Percentiles rank a stretch among this genome's conserved stretches.
These are phyloP conservation scores for Drosophila rufa DNA, from an alignment of 1,140 invertebrate genomes.

Conservation along the genomic window DNA sequence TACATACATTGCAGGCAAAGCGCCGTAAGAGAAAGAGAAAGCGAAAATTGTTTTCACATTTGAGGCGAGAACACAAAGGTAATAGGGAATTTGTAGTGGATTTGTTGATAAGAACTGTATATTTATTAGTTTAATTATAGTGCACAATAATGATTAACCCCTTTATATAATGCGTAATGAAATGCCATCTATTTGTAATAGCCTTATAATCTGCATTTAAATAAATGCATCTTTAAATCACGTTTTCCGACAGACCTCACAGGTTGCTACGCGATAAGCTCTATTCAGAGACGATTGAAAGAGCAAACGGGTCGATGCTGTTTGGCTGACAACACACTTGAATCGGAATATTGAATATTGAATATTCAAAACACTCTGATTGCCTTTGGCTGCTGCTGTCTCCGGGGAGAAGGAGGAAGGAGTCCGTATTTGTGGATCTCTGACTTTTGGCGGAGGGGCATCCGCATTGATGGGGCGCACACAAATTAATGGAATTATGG, in stretches of 20 bases:
- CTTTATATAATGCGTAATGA: too few relatives aligned
- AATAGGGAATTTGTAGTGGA: too few relatives aligned
- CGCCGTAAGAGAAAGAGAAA: too few relatives aligned
- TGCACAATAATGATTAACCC: too few relatives aligned
- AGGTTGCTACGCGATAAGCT: conserved; percentile 2
- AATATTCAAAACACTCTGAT: conserved; percentile 10
- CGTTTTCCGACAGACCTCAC: not conserved
- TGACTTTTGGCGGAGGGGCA: conserved; percentile 10
- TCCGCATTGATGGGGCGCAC: conserved; percentile 54
- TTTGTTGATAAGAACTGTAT: too few relatives aligned
- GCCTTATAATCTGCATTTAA: conserved; percentile 1
- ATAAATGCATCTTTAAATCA: not conserved
- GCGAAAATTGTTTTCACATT: too few relatives aligned
- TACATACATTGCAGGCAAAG: too few relatives aligned
- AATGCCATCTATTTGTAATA: too few relatives aligned
- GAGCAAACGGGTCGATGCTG: not conserved
- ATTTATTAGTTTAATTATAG: too few relatives aligned
- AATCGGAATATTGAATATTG: conserved; percentile 15
- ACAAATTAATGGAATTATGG: conserved; percentile 75
- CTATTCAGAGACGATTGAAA: not conserved
- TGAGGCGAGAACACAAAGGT: too few relatives aligned
- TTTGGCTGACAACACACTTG: conserved; percentile 1
- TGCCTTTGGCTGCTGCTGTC: conserved; percentile 1
- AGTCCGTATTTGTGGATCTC: conserved; percentile 7
- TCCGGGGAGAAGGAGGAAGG: not conserved